Evolutionary conservation across 1,140 invertebrate genomes (phyloP).

Genomic region (Planococcus citri): DNA sequence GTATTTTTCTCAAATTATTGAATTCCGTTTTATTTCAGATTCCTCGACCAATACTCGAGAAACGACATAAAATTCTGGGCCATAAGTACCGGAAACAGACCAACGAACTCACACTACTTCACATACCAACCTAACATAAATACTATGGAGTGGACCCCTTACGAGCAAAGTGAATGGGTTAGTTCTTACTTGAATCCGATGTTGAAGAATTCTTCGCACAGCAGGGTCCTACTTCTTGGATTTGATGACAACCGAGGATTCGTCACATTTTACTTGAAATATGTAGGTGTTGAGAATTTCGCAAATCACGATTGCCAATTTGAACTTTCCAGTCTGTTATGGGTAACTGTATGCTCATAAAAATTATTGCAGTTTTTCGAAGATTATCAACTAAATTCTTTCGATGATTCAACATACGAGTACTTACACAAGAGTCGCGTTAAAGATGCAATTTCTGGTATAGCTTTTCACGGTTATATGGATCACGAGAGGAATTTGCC

Average conservation of each 20-base stretch:
- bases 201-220: slow-evolving; percentile 41
- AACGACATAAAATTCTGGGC: slow-evolving; percentile 45
- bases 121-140: slow-evolving; percentile 37
- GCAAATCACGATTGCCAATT: too few relatives aligned
- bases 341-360: too few relatives aligned
- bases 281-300: slow-evolving; percentile 38
- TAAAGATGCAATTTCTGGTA: background rate
- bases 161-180: slow-evolving; percentile 48
- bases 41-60: slow-evolving; percentile 40
- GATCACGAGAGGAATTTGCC: background rate
- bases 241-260: slow-evolving; percentile 57
- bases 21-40: too few relatives aligned
- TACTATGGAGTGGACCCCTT: slow-evolving; percentile 58
- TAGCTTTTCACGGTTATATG: background rate
- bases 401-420: background rate
- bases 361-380: background rate
- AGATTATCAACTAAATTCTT: background rate
- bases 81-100: slow-evolving; percentile 53
- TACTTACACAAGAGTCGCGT: background rate
- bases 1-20: too few relatives aligned
- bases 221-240: slow-evolving; percentile 47
- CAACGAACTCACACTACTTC: slow-evolving; percentile 32
- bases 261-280: slow-evolving; percentile 48
- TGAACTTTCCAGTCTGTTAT: too few relatives aligned
- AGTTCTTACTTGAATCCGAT: slow-evolving; percentile 52